Evolutionary conservation across 2,113 vertebrate species (phyloP), one percentile per base, ranked within the genome.

Genomic region (Dendropsophus ebraccatus): DNA sequence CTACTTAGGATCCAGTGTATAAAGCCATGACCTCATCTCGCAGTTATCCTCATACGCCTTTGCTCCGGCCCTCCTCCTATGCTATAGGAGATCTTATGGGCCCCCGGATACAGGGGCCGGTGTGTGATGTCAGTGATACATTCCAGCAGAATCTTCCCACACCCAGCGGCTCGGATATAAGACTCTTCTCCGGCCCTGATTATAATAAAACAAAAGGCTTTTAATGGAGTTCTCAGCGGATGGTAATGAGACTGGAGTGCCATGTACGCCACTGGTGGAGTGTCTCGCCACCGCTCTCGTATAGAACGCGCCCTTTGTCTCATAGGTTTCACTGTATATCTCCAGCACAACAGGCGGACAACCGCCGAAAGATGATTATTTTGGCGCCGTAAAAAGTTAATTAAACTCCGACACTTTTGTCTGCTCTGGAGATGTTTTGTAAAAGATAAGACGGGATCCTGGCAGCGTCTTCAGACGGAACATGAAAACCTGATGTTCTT

Each of bases 401-500:
- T 84, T 84, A 84, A 84, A 84, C 73, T 75, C 70, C 72, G 25
- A 75, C 72, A 62, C 83, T 52, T 65, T 84, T 9, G 58, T 45
- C 84, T 69, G 32, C 69, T 75, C 82, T 76, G 83, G 90, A 92
- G 83, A 83, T 60, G 1, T 72, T 87, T 87, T 2, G 88, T 88
- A 87, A 87, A 88, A 89, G 75, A 79, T 84, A 69, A 86, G 88
- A 80, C 73, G 62, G 52, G 5, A 54, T 28, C 73, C 81, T 90
- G 88, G 88, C 89, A 88, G 87, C 0, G 0, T 72, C 85, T 45
- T 85, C 89, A 87, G 7, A 0, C 2, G 9, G 52, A 23, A 54
- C 14, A 23, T 41, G 81, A 56, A 82, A 81, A 84, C 70, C 14
- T 28, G 35, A 65, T 47, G 78, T 78, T 78, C 49, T 76, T 17